Evolutionary conservation across 2,888 invertebrate species (phyloP).

Genomic region (Noctua janthina): DNA sequence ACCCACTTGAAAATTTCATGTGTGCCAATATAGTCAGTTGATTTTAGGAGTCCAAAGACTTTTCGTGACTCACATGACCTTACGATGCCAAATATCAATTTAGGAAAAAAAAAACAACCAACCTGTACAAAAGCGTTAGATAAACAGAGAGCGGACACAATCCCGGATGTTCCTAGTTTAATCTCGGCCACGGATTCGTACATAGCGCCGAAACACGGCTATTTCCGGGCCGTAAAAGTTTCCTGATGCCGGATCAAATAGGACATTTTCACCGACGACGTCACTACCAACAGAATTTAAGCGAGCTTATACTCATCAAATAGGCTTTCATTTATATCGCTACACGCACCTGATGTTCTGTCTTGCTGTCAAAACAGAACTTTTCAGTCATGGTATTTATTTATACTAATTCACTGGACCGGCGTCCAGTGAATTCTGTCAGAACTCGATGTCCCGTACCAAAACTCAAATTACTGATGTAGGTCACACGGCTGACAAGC

Average conservation of each 20-base stretch:
- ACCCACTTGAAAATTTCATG: neutral
- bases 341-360: neutral
- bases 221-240: conserved; percentile 47
- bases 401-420: neutral
- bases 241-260: conserved; percentile 43
- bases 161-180: conserved; percentile 34
- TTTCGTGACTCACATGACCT: neutral
- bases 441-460: neutral
- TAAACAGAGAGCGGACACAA: neutral
- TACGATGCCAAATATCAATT: neutral
- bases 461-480: neutral
- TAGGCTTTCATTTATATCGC: neutral
- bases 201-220: conserved; percentile 17
- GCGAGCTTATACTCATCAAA: neutral
- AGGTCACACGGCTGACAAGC: neutral
- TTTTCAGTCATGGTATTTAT: neutral
- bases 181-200: conserved; percentile 29
- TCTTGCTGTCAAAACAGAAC: neutral
- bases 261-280: conserved; percentile 29
- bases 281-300: neutral
- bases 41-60: neutral
- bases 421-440: too few relatives aligned
- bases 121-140: neutral
- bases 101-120: too few relatives aligned
- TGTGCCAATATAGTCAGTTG: neutral